Base-by-base conservation (phyloP, 2,797 vertebrate species). In the Saxicola maurus region DNA sequence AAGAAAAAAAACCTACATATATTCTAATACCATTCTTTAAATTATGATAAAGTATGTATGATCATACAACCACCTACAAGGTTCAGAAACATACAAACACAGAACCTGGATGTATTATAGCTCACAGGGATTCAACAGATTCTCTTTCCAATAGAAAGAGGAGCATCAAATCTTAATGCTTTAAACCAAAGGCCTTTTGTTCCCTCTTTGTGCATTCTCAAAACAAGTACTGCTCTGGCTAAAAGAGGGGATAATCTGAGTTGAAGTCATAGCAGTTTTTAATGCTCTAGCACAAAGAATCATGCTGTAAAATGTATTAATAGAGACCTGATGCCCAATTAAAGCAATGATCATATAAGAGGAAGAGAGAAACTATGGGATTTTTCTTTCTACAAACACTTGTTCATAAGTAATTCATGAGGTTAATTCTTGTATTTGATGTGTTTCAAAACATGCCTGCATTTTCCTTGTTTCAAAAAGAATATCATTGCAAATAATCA, bases 321-420 rank as follows among this genome's bases (percentile, higher is more conserved):
- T 7, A 73, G 46, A 72, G 25, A 55, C 1, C 20, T 11, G 8
- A 65, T 56, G 37, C 52, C 49, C 77, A 71, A 84, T 84, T 76
- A 79, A 89, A 92, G 40, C 49, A 67, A 73, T 45, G 40, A 73
- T 23, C 10, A 28, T 23, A 5, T 8, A 89, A 65, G 17, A 69
- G 27, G 48, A 90, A 46, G 42, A 76, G 2, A 71, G 23, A 87
- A 93, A 76, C 4, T 5, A 48, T 18, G 6, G 6, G 5, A 7
- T 31, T 21, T 46, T 49, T 80, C 84, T 49, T 78, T 25, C 43
- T 35, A 17, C 20, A 72, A 64, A 76, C 28, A 40, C 10, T 49
- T 37, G 10, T 59, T 45, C 0, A 0, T n/a, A 72, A 82, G 51
- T 46, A 73, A 75, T 42, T 78, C 0, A 27, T 42, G 0, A 59